A percentile compares a stretch with the other conserved stretches of the same genome.
Evolutionary conservation across 2,113 vertebrate genomes (phyloP).

Genomic region (Sebastes schlegelii): DNA sequence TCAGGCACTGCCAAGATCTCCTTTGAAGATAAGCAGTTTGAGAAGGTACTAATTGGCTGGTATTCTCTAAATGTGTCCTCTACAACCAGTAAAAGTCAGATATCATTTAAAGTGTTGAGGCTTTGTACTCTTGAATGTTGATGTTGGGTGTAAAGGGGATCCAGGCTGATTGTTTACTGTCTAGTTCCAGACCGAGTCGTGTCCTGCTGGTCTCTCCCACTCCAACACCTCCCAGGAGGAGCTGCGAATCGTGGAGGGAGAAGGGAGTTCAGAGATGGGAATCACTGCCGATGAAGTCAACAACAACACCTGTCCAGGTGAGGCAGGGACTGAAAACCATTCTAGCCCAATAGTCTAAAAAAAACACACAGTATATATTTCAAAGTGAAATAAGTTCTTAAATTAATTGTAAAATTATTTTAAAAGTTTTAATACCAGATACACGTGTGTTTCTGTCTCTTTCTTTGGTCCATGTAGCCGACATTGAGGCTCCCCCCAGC

Average conservation of each 20-base stretch:
- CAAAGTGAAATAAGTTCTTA: too few species aligned
- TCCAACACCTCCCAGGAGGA: slow-evolving; percentile 96
- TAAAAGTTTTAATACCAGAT: neutral
- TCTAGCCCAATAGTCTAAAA: too few species aligned
- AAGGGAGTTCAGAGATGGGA: slow-evolving; percentile 88
- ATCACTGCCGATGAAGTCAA: slow-evolving; percentile 95
- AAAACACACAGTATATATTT: too few species aligned
- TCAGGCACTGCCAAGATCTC: slow-evolving; percentile 97
- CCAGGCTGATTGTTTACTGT: slow-evolving; percentile 4
- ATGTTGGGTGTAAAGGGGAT: neutral
- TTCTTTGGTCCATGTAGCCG: slow-evolving; percentile 55
- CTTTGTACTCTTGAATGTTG: neutral
- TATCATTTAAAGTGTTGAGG: neutral
- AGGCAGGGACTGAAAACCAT: slow-evolving; percentile 1
- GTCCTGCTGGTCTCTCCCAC: slow-evolving; percentile 86
- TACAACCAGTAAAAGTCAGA: neutral
- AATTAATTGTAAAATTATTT: neutral
- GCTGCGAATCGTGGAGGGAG: slow-evolving; percentile 95
- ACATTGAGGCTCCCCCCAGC: slow-evolving; percentile 80
- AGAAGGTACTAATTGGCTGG: slow-evolving; percentile 86
- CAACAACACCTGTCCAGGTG: slow-evolving; percentile 96
- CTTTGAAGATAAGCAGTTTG: slow-evolving; percentile 97
- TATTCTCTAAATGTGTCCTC: neutral
- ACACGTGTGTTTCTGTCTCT: neutral
- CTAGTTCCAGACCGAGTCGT: slow-evolving; percentile 94